Base-by-base conservation (phyloP, 2,888 invertebrate genomes). In the Hesperia comma region DNA sequence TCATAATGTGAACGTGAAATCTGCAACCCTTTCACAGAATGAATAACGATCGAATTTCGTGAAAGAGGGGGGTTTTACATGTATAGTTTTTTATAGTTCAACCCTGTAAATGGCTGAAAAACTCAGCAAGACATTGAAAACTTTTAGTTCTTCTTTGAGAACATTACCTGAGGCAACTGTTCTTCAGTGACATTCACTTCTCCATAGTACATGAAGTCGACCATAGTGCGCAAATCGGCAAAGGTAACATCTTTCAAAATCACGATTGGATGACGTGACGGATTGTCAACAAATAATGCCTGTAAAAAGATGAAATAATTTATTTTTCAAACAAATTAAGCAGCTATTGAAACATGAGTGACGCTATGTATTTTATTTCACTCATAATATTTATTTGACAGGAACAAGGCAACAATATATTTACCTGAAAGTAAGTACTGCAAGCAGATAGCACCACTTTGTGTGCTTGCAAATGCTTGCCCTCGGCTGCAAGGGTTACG, bases 181-280 rank as follows among this genome's bases (percentile, higher is more conserved):
- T 97, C 97, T 81, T 97, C 97, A 1, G 97, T 97, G 37, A 98
- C 97, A 86, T 98, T 97, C 7, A 98, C 97, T 93, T 97, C 97
- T 0, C 98, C 98, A 78, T 96, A 96, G 84, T 98, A 98, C 96
- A 98, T 98, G 81, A 98, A 98, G 80, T 97, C 97, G 10, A 98
- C 97, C 94, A 98, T 96, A 33, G 96, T 96, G 81, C 96, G 96
- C 68, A 98, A 93, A 86, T 98, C 97, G 60, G 95, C 94, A 80
- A 96, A 97, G 78, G 96, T 96, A 10, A 98, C 96, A 93, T 98
- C 97, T 86, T 97, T 98, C 56, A 98, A 89, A 77, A 98, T 97
- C 58, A 98, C 97, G 77, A 98, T 97, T 6, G 98, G 97, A 88
- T 98, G 97, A 77, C 96, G 95, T 80, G 97, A 97, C 10, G 97